Evolutionary conservation across 2,888 invertebrate species (phyloP), one percentile per base, ranked within the genome.

Genomic region (Leucania comma): DNA sequence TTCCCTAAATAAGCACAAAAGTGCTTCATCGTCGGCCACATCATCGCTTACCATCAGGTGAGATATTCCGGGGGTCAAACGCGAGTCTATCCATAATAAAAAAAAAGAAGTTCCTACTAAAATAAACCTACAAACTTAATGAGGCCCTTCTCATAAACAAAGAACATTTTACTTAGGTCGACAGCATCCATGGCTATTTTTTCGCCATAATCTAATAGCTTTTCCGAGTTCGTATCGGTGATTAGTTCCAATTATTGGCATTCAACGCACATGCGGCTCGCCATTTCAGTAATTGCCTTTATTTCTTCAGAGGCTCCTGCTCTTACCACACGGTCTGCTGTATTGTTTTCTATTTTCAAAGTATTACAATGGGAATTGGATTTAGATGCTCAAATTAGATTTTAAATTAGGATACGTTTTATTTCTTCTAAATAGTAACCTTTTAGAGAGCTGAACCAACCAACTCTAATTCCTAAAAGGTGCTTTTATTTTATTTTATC

Each of bases 241-340:
- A 92, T 93, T 92, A 93, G 89, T 88, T 87, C 86, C 89, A 91
- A 91, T 93, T 90, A 93, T 91, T 90, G 91, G 90, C 88, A 90
- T 90, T 90, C 90, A 78, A 81, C 87, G 88, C 92, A 92, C 93
- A 92, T 91, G 91, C 88, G 90, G 80, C 89, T 86, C 77, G 82
- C 89, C 88, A 88, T 88, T 88, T 83, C 86, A 80, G 90, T 92
- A 93, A 93, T 93, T 91, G 90, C 89, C 87, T 90, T 90, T 91
- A 89, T 91, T 89, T 89, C 88, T 89, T 85, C 85, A 69, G 78
- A 62, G 74, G 75, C 81, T 81, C 53, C 64, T 68, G 50, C 65
- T 80, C 58, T 69, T 62, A 57, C 72, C 38, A 54, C 68, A 54
- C 50, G 35, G 64, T 69, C 42, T 46, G 57, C 35, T 46, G 68